These are phyloP conservation scores for Anguilla obscura DNA, from an alignment of 2,797 vertebrate species.

Conservation along the genomic window DNA sequence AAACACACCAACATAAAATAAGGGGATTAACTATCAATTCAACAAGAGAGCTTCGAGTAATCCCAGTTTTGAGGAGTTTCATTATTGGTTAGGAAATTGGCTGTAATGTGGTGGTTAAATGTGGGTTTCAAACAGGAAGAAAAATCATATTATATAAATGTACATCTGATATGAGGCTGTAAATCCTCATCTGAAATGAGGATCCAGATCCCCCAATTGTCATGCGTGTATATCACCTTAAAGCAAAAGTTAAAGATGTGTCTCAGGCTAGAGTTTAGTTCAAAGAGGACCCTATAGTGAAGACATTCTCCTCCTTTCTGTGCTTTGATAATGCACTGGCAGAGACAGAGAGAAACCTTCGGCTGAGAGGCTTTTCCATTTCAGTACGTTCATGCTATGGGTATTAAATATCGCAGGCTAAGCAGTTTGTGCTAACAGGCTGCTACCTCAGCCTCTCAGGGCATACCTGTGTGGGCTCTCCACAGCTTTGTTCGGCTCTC, in stretches of 20 bases:
- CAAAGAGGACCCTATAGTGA: constrained; percentile 22
- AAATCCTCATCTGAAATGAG: neutral
- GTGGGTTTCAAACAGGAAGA: neutral
- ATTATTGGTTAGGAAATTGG: neutral
- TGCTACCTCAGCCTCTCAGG: constrained; percentile 33
- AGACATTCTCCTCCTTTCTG: constrained; percentile 32
- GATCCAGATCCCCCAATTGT: neutral
- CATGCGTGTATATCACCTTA: neutral
- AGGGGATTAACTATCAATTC: constrained; percentile 45
- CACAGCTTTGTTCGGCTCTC: constrained; percentile 14
- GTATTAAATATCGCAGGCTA: constrained; percentile 40
- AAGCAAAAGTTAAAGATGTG: constrained; percentile 37
- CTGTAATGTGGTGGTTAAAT: neutral
- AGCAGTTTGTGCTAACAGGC: constrained; percentile 42
- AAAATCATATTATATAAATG: neutral
- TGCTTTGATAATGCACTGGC: constrained; percentile 25
- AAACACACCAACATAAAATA: constrained; percentile 11
- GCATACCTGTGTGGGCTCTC: neutral
- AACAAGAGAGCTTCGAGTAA: constrained; percentile 42
- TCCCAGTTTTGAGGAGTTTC: constrained; percentile 38
- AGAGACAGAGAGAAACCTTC: neutral
- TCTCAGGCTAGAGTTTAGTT: neutral
- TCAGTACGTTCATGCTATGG: constrained; percentile 40
- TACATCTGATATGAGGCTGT: neutral
- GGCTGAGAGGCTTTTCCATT: constrained; percentile 39